Conservation (phyloP, 2,797 vertebrate genomes). For the Carapus acus region DNA sequence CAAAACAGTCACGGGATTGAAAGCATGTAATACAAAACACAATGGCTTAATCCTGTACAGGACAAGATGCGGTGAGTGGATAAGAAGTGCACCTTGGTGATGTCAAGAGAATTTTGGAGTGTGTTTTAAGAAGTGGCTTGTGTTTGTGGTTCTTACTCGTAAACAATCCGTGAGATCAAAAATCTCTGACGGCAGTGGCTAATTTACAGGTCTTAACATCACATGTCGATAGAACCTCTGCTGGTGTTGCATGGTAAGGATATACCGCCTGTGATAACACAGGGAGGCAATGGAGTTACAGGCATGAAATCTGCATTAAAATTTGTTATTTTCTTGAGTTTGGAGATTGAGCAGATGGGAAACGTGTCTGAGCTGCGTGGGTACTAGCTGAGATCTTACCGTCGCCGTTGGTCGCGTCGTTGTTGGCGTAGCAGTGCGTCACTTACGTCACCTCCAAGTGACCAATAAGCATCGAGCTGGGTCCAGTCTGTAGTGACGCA, state of each 20-base stretch:
- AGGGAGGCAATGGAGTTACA: not conserved
- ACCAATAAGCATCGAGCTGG: constrained; percentile 14
- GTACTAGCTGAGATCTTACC: constrained; percentile 44
- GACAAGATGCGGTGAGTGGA: too few relatives aligned
- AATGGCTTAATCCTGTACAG: too few relatives aligned
- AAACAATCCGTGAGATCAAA: too few relatives aligned
- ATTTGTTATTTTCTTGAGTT: not conserved
- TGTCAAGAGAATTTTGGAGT: not conserved
- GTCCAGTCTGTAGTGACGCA: constrained; percentile 55
- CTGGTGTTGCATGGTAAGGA: constrained; percentile 6
- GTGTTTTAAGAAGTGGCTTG: not conserved
- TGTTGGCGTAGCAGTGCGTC: constrained; percentile 1
- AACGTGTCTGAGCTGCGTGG: not conserved
- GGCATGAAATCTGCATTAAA: not conserved
- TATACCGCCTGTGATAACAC: too few relatives aligned
- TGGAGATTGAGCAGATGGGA: not conserved
- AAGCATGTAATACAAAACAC: too few relatives aligned
- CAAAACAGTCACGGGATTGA: too few relatives aligned
- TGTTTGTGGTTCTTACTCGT: not conserved
- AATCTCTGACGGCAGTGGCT: not conserved
- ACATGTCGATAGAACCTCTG: not conserved
- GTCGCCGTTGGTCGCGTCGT: constrained; percentile 5
- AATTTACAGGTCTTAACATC: not conserved
- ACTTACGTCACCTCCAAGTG: constrained; percentile 16
- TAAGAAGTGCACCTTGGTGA: too few relatives aligned